Evolutionary conservation across 2,888 invertebrate genomes (phyloP), one percentile per base, ranked within the genome.

Genomic region (Melieria omissa): DNA sequence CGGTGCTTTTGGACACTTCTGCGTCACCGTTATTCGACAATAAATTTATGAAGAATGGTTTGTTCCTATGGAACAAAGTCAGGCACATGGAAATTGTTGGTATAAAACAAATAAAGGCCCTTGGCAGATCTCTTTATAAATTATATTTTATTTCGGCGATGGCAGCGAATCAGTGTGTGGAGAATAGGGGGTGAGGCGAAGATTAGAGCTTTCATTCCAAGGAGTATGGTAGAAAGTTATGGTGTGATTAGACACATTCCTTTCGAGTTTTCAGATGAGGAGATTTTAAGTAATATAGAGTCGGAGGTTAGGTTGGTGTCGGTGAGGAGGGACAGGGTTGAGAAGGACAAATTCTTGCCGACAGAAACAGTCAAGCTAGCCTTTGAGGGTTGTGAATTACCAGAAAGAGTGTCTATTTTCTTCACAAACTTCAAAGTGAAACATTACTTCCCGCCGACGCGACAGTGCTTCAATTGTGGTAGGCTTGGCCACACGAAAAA

Each of bases 391-490:
- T 4, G 6, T 4, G 7, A 52, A 7, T 10, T 60, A 4, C 69
- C 69, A 4, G 54, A 52, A 3, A 14, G n/a, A 16, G 46, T 69
- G 10, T 5, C 14, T 9, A n/a, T 61, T 49, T 49, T n/a, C 41
- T 60, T 12, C 44, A 52, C 61, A 4, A n/a, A 12, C 4, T 29
- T 54, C 10, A 54, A 41, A 16, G 45, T 69, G 0, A 45, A 16
- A n/a, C 52, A 52, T n/a, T 62, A 54, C 16, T 69, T 62, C 54
- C 69, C 69, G 4, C 52, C 54, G 4, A 45, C 54, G 7, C 61
- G 44, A 47, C 60, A 49, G 9, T 68, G 67, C 14, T 60, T 41
- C 14, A 68, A 68, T 29, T 68, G 68, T 68, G 68, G 61, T 7
- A 60, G 68, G n/a, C 52, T 61, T 1, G 68, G 68, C 1, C 68